A percentile compares a stretch with the other conserved stretches of the same genome.
phyloP scores from a whole-genome alignment of 2,797 vertebrate genomes.

The Varecia variegata region DNA sequence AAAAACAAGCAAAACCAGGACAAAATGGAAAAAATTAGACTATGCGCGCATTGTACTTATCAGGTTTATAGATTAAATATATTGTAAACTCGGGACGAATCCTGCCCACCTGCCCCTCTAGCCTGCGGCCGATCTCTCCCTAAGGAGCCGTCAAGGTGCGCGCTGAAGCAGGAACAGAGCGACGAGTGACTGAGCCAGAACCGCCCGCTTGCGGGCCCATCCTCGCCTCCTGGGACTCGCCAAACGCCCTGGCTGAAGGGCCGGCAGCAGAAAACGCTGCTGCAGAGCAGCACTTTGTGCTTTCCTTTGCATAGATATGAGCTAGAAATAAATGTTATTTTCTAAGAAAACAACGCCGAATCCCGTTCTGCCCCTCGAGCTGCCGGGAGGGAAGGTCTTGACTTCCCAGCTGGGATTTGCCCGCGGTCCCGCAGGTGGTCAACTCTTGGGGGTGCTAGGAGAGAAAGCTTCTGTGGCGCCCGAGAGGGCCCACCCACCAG shows the following conservation, averaged over 20 bases:
- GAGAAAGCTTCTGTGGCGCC: not conserved
- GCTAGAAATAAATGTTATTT: conserved; percentile 99
- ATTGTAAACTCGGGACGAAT: conserved; percentile 82
- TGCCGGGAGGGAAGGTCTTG: not conserved
- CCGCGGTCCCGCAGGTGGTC: not conserved
- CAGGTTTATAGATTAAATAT: conserved; percentile 82
- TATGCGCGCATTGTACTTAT: conserved; percentile 79
- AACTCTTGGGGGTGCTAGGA: not conserved
- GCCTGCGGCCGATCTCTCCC: not conserved
- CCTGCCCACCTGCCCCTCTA: conserved; percentile 81
- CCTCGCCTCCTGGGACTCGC: conserved; percentile 26
- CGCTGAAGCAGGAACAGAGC: not conserved
- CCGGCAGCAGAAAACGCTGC: conserved; percentile 66
- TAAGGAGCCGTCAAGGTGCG: conserved; percentile 65
- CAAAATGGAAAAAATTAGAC: conserved; percentile 65
- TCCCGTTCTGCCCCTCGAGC: conserved; percentile 21
- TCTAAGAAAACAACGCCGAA: conserved; percentile 80
- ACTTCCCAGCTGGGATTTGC: not conserved
- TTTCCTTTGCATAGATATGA: conserved; percentile 92
- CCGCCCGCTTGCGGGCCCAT: not conserved
- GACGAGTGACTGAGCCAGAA: conserved; percentile 32
- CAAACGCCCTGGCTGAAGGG: not conserved
- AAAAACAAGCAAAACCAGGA: conserved; percentile 65
- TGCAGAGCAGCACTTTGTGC: conserved; percentile 85
- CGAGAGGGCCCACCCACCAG: not conserved